Evolutionary conservation across 1,140 invertebrate species (phyloP).

Genomic region (Aporrectodea caliginosa): DNA sequence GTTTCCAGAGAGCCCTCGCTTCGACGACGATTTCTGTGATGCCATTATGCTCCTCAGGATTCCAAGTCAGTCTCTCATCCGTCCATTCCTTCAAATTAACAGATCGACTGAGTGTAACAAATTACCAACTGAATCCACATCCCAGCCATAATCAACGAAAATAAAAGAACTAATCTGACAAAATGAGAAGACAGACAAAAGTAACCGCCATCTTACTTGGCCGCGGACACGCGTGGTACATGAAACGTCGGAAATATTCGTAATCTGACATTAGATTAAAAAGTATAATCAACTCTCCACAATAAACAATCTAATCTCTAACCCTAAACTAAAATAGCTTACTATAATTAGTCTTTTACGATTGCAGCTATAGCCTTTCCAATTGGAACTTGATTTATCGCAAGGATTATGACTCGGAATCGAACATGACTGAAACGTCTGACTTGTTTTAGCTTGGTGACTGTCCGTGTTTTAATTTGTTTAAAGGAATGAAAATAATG

Average conservation of each 20-base stretch:
- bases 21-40: slow-evolving; percentile 31
- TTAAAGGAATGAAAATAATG: not conserved
- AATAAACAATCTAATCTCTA: not conserved
- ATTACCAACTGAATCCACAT: too few species aligned
- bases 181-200: not conserved
- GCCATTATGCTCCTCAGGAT: slow-evolving; percentile 20
- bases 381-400: not conserved
- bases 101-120: too few species aligned
- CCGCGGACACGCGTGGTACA: too few species aligned
- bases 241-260: too few species aligned
- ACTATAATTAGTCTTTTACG: not conserved
- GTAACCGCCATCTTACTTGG: too few species aligned
- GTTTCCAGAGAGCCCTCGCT: slow-evolving; percentile 26
- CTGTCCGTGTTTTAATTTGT: not conserved
- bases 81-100: slow-evolving; percentile 28
- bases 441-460: not conserved
- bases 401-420: too few species aligned
- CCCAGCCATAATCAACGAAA: too few species aligned
- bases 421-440: too few species aligned
- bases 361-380: not conserved
- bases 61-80: slow-evolving; percentile 32
- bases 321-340: not conserved
- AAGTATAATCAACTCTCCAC: not conserved
- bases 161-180: not conserved
- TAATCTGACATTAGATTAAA: not conserved